A percentile compares a stretch with the other conserved stretches of the same genome.
Evolutionary conservation across 2,797 vertebrate genomes (phyloP).

Genomic region (Labroides dimidiatus): DNA sequence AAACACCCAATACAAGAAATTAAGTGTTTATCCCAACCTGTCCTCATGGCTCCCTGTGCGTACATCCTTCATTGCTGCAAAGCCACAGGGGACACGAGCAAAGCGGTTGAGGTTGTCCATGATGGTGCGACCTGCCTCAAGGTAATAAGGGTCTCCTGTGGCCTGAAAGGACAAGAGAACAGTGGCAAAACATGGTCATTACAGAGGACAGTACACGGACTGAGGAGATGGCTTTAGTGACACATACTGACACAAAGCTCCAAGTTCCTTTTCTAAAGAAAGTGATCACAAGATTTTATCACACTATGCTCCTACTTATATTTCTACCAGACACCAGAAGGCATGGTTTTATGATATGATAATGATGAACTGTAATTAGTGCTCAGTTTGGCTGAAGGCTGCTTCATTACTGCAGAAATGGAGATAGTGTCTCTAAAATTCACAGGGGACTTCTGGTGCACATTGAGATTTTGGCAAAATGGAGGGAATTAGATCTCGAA

Average conservation of each 20-base stretch:
- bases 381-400: constrained; percentile 4
- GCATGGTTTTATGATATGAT: background rate
- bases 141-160: constrained; percentile 96
- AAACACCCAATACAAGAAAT: background rate
- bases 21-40: constrained; percentile 84
- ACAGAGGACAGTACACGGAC: constrained; percentile 5
- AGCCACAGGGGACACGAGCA: constrained; percentile 97
- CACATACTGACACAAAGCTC: constrained; percentile 1
- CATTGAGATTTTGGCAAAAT: constrained; percentile 7
- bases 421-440: constrained; percentile 8
- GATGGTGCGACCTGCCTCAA: constrained; percentile 96
- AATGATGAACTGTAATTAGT: constrained; percentile 12
- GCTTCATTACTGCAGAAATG: constrained; percentile 9
- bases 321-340: constrained; percentile 14
- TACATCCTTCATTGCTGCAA: constrained; percentile 99
- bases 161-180: constrained; percentile 81
- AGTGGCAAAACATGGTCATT: background rate
- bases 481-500: background rate
- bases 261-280: background rate
- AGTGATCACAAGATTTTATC: constrained; percentile 13
- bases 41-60: constrained; percentile 98
- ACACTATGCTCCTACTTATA: background rate
- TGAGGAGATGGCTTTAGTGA: background rate
- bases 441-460: background rate
- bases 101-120: constrained; percentile 99